Percentiles rank a stretch among this genome's conserved stretches.
phyloP scores from a whole-genome alignment of 2,797 vertebrate genomes.

The Pelobates cultripes region DNA sequence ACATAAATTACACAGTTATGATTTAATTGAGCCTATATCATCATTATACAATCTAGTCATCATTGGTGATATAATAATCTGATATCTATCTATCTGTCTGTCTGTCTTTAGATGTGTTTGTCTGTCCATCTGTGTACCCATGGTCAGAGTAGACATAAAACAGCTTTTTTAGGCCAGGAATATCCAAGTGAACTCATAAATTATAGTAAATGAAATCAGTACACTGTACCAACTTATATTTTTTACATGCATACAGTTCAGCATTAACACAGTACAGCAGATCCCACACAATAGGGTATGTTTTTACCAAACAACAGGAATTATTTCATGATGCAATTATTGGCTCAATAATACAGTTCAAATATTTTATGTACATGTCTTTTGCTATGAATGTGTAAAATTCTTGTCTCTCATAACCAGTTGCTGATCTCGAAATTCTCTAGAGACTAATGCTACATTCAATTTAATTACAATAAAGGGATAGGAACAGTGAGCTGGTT shows the following conservation, averaged over 20 bases:
- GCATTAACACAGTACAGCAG: not conserved
- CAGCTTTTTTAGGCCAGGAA: not conserved
- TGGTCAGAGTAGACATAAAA: not conserved
- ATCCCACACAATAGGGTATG: not conserved
- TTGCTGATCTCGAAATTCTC: slow-evolving; percentile 11
- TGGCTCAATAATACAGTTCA: slow-evolving; percentile 1
- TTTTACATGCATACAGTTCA: not conserved
- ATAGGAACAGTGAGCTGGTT: slow-evolving; percentile 31
- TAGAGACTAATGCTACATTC: slow-evolving; percentile 34
- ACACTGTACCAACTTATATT: not conserved
- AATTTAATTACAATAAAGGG: slow-evolving; percentile 27
- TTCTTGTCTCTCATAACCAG: slow-evolving; percentile 25
- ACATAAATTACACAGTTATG: slow-evolving; percentile 58
- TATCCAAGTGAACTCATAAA: no score
- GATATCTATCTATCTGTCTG: no score
- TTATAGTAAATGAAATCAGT: not conserved
- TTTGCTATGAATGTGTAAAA: slow-evolving; percentile 26
- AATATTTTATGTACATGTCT: slow-evolving; percentile 17
- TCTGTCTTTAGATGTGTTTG: no score
- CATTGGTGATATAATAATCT: no score
- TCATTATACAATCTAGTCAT: no score
- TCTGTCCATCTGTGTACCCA: no score
- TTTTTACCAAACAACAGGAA: slow-evolving; percentile 14
- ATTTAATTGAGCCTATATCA: not conserved
- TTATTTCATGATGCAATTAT: slow-evolving; percentile 14